Percentiles rank a stretch among this genome's conserved stretches.
These are phyloP conservation scores for Harpalus rubripes DNA, from an alignment of 2,888 invertebrate species.

Conservation along the genomic window DNA sequence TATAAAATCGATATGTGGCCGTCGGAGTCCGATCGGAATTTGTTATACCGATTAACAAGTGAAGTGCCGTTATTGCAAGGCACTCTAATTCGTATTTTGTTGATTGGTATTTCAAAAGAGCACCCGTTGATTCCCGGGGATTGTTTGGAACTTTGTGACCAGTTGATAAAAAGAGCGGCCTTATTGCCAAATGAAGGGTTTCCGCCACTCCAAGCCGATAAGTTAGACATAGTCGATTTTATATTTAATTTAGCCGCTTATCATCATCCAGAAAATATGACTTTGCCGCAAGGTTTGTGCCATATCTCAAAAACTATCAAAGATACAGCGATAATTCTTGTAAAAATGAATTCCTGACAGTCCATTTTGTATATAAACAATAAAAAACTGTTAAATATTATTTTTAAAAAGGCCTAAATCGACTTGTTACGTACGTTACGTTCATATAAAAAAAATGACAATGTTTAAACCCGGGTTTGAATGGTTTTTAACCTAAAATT, in stretches of 20 bases:
- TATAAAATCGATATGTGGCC: slow-evolving; percentile 93
- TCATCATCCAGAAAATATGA: slow-evolving; percentile 95
- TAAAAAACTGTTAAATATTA: too few species aligned
- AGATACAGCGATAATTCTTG: too few species aligned
- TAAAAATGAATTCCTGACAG: too few species aligned
- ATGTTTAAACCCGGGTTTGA: too few species aligned
- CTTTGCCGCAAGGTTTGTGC: slow-evolving; percentile 84
- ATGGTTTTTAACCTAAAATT: too few species aligned
- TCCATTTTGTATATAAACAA: too few species aligned
- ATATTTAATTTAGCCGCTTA: slow-evolving; percentile 95
- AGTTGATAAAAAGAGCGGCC: slow-evolving; percentile 91
- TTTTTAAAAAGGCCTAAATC: too few species aligned
- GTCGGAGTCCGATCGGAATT: slow-evolving; percentile 91
- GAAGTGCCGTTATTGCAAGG: slow-evolving; percentile 94
- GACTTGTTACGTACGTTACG: too few species aligned
- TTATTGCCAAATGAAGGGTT: slow-evolving; percentile 86
- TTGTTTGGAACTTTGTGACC: slow-evolving; percentile 91
- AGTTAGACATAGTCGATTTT: slow-evolving; percentile 92
- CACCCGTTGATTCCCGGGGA: slow-evolving; percentile 90
- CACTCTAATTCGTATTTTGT: slow-evolving; percentile 88
- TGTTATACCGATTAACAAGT: slow-evolving; percentile 88
- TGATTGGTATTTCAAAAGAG: slow-evolving; percentile 88
- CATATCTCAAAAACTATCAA: too few species aligned
- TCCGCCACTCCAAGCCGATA: slow-evolving; percentile 86
- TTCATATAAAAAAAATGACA: too few species aligned